Evolutionary conservation across 1,140 invertebrate species (phyloP).

Genomic region (Nixonia krombeini): DNA sequence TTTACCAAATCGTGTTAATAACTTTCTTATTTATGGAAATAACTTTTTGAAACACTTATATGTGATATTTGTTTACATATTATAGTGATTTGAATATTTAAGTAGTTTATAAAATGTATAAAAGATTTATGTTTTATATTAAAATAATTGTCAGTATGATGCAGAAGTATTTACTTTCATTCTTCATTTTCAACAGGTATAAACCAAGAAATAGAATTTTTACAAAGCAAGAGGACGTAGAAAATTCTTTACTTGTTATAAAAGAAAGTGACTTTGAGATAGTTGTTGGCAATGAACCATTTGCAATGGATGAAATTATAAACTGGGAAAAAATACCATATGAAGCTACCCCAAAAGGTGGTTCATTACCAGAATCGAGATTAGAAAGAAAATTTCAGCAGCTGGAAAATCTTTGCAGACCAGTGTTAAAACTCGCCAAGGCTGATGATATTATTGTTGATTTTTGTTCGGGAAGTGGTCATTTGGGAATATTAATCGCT

Average conservation of each 20-base stretch:
- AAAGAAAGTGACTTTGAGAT: conserved; percentile 57
- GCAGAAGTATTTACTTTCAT: too few relatives aligned
- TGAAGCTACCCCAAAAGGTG: conserved; percentile 82
- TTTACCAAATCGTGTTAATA: too few relatives aligned
- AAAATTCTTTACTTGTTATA: conserved; percentile 73
- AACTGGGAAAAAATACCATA: conserved; percentile 79
- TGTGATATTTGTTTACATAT: too few relatives aligned
- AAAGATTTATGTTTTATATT: too few relatives aligned
- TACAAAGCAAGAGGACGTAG: conserved; percentile 83
- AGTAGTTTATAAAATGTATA: too few relatives aligned
- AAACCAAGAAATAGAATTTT: conserved; percentile 81
- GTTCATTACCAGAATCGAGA: conserved; percentile 82
- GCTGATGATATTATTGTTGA: conserved; percentile 82
- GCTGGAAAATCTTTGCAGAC: conserved; percentile 88
- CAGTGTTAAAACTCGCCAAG: conserved; percentile 79
- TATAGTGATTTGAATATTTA: too few relatives aligned
- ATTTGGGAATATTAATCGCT: conserved; percentile 90
- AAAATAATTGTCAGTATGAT: too few relatives aligned
- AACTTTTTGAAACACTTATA: too few relatives aligned
- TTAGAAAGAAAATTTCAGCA: conserved; percentile 88
- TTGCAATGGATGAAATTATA: conserved; percentile 68
- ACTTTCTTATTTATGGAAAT: too few relatives aligned
- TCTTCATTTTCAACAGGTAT: conserved; percentile 68
- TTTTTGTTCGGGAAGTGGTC: conserved; percentile 95
- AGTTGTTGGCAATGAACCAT: conserved; percentile 58